These are phyloP conservation scores for Pogonus chalceus DNA, from an alignment of 1,140 invertebrate genomes.

Conservation along the genomic window DNA sequence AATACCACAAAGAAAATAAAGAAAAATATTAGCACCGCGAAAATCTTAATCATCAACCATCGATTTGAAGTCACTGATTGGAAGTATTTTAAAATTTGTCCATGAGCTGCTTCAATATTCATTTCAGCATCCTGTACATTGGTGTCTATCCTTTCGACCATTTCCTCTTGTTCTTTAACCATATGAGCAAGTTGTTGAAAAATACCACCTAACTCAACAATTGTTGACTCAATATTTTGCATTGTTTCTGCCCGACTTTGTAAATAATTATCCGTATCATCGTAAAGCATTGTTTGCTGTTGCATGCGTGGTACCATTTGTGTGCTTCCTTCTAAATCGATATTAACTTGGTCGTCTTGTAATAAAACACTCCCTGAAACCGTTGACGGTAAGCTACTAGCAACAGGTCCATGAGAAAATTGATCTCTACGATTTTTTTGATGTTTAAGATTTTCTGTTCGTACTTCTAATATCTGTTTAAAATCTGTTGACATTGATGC, in stretches of 20 bases:
- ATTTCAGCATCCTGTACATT: constrained; percentile 93
- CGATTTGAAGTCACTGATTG: constrained; percentile 94
- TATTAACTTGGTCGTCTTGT: constrained; percentile 63
- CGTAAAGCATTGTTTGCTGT: constrained; percentile 62
- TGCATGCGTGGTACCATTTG: constrained; percentile 39
- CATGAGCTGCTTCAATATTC: constrained; percentile 95
- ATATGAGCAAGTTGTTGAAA: constrained; percentile 96
- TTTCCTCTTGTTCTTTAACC: constrained; percentile 99
- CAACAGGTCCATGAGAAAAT: constrained; percentile 71
- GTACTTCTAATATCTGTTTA: constrained; percentile 83
- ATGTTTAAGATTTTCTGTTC: constrained; percentile 89
- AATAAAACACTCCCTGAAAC: constrained; percentile 41
- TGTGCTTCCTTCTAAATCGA: constrained; percentile 53
- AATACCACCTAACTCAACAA: constrained; percentile 97
- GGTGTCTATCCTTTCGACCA: constrained; percentile 93
- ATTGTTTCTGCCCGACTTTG: constrained; percentile 92
- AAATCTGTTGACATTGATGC: constrained; percentile 96
- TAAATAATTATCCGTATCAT: constrained; percentile 82
- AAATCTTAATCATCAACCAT: constrained; percentile 99
- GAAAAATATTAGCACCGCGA: constrained; percentile 96
- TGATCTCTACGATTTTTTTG: constrained; percentile 89
- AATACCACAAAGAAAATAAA: constrained; percentile 99
- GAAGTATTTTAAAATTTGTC: constrained; percentile 96
- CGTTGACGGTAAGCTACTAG: constrained; percentile 61
- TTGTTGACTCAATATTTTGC: constrained; percentile 98